Evolutionary conservation across 2,113 vertebrate species (phyloP).

Genomic region (Hucho hucho): DNA sequence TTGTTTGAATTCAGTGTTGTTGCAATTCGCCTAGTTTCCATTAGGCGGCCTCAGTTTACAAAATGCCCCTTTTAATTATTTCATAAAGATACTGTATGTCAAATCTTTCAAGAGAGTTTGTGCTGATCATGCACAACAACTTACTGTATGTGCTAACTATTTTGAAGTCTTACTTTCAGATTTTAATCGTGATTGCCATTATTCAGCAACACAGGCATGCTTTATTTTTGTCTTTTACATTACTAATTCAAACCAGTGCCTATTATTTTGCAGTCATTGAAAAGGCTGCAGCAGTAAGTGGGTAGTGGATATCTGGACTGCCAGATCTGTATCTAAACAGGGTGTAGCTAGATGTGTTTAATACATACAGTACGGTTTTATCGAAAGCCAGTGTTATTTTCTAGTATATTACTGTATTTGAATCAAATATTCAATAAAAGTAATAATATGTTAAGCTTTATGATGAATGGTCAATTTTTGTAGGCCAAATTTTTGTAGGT

Average conservation of each 20-base stretch:
- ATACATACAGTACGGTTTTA: slow-evolving; percentile 14
- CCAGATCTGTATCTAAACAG: slow-evolving; percentile 9
- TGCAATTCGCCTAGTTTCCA: no score
- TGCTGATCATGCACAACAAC: no score
- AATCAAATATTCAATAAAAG: slow-evolving; percentile 26
- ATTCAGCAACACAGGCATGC: background rate
- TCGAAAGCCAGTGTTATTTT: slow-evolving; percentile 15
- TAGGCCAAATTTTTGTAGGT: no score
- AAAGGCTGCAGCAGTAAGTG: background rate
- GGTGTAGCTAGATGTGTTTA: slow-evolving; percentile 22
- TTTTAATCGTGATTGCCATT: background rate
- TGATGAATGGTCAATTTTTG: background rate
- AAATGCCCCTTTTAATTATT: no score
- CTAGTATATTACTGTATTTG: slow-evolving; percentile 27
- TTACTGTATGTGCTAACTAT: no score
- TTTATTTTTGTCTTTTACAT: background rate
- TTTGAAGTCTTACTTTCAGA: no score
- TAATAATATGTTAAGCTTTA: slow-evolving; percentile 20
- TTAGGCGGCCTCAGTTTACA: no score
- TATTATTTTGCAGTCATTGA: background rate
- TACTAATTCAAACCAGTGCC: background rate
- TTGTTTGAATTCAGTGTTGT: no score
- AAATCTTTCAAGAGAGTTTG: no score
- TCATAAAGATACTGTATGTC: no score
- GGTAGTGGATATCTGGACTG: background rate